These are phyloP conservation scores for Myripristis jacobus DNA, from an alignment of 2,797 vertebrate genomes.

Conservation along the genomic window DNA sequence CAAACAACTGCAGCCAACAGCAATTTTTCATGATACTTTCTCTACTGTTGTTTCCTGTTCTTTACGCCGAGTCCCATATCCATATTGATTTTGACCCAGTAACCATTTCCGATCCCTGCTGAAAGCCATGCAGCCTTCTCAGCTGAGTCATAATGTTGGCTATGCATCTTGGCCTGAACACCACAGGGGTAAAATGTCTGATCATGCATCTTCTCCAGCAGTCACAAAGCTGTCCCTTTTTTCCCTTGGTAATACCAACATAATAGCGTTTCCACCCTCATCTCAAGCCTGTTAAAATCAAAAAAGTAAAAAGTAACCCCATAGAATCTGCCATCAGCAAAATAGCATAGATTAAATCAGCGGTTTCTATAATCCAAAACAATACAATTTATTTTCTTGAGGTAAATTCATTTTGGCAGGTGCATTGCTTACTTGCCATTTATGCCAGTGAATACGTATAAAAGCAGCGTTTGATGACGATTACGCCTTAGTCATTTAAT, in stretches of 20 bases:
- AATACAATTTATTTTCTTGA: background rate
- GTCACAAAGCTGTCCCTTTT: background rate
- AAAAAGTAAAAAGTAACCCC: background rate
- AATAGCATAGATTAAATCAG: background rate
- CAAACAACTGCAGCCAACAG: background rate
- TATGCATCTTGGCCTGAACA: background rate
- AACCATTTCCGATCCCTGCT: background rate
- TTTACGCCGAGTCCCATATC: background rate
- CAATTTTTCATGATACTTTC: constrained; percentile 5
- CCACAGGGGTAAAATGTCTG: background rate
- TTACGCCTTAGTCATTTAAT: background rate
- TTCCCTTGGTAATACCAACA: background rate
- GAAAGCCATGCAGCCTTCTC: background rate
- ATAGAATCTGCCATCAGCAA: background rate
- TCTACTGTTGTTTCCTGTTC: too few relatives aligned
- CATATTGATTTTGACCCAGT: constrained; percentile 9
- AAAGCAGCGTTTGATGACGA: background rate
- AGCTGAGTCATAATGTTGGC: background rate
- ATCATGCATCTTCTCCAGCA: background rate
- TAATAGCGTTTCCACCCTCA: background rate
- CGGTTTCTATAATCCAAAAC: background rate
- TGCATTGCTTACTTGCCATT: background rate
- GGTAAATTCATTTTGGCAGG: background rate
- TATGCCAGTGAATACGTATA: background rate
- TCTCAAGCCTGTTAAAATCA: background rate